Percentiles rank a stretch among this genome's conserved stretches.
Conservation (phyloP, 2,888 invertebrate species). For the Tetragonula carbonaria region DNA sequence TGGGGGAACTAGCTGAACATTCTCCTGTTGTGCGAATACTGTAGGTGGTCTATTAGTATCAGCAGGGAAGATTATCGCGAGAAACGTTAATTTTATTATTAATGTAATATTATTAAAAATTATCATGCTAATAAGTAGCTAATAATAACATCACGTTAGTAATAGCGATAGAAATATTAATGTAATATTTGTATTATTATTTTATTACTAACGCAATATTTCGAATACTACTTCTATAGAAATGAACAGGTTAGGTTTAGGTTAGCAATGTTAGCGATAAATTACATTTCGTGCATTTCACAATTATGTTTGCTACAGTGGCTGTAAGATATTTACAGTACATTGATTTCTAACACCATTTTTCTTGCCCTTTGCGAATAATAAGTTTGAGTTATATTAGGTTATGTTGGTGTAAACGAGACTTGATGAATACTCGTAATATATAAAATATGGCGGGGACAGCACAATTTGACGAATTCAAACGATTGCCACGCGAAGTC, state of each 20-base stretch:
- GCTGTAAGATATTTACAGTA: not conserved
- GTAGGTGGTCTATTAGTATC: no score
- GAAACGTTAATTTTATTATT: no score
- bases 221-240: no score
- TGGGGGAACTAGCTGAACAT: not conserved
- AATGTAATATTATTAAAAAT: no score
- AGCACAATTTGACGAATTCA: constrained; percentile 85
- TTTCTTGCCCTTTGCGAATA: no score
- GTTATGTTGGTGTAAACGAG: constrained; percentile 31
- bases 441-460: constrained; percentile 71
- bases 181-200: no score
- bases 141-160: no score
- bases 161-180: no score
- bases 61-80: no score
- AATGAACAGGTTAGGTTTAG: no score
- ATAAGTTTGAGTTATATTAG: not conserved
- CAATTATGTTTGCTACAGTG: not conserved
- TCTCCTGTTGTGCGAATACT: not conserved
- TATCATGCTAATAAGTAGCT: no score
- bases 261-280: not conserved
- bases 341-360: not conserved
- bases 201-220: no score
- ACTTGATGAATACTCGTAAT: constrained; percentile 1
- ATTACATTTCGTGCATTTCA: not conserved
- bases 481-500: constrained; percentile 86